Evolutionary conservation across 2,888 invertebrate genomes (phyloP).

Genomic region (Mimas tiliae): DNA sequence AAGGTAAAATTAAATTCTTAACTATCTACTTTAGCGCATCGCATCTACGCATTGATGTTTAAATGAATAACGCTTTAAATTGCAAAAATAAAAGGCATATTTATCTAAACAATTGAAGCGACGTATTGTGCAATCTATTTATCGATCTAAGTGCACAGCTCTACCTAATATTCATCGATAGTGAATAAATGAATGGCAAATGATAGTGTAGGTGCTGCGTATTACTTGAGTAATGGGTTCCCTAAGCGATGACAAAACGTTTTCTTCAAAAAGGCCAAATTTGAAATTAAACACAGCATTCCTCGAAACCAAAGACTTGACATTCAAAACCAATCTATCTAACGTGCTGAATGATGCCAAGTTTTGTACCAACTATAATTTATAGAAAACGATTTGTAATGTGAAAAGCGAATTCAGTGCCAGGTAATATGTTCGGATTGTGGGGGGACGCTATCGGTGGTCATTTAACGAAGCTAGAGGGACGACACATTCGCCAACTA

Average conservation of each 20-base stretch:
- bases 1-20: background rate
- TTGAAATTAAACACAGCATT: constrained; percentile 28
- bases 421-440: constrained; percentile 61
- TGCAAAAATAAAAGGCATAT: constrained; percentile 40
- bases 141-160: constrained; percentile 72
- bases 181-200: constrained; percentile 65
- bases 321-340: constrained; percentile 43
- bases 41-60: constrained; percentile 9
- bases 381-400: constrained; percentile 69
- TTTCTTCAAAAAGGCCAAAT: constrained; percentile 44
- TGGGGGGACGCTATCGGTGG: constrained; percentile 66
- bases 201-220: constrained; percentile 81
- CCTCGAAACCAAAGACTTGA: constrained; percentile 25
- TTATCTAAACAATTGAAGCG: constrained; percentile 49
- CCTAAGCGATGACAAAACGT: constrained; percentile 70
- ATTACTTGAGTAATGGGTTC: constrained; percentile 71
- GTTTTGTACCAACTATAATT: constrained; percentile 54
- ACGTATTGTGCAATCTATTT: constrained; percentile 59
- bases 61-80: constrained; percentile 12
- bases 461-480: constrained; percentile 75
- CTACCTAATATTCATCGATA: constrained; percentile 53
- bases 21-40: constrained; percentile 11
- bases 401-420: constrained; percentile 75
- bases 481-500: constrained; percentile 82
- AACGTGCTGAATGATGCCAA: constrained; percentile 55